Conservation (phyloP, 2,888 invertebrate species). For the Lasioglossum marginatum region DNA sequence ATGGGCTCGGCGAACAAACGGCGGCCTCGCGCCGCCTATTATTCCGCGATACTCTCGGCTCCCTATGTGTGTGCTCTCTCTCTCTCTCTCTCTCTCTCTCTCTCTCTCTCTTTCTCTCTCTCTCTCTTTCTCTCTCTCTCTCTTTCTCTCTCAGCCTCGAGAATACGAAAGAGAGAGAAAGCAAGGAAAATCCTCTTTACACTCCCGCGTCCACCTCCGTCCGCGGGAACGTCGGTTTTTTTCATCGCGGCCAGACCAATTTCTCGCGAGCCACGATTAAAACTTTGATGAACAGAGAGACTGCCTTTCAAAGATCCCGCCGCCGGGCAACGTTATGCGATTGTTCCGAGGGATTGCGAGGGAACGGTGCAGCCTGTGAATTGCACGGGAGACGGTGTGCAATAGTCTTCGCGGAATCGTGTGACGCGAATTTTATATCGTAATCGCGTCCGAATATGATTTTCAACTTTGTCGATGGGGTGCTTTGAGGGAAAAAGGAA, state of each 20-base stretch:
- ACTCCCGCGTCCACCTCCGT: conserved; percentile 1
- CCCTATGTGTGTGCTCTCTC: neutral
- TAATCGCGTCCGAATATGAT: neutral
- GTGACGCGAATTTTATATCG: neutral
- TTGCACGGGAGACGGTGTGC: neutral
- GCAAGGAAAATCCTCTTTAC: conserved; percentile 16
- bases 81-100: neutral
- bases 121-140: too few relatives aligned
- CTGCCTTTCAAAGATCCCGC: neutral
- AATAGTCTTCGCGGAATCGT: neutral
- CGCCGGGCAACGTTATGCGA: neutral
- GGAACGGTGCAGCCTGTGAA: neutral
- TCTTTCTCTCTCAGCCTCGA: neutral
- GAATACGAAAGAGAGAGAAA: neutral
- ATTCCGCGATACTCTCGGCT: conserved; percentile 47
- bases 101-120: too few relatives aligned
- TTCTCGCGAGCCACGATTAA: conserved; percentile 15
- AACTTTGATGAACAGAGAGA: neutral
- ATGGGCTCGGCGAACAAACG: conserved; percentile 49
- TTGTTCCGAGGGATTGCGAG: neutral
- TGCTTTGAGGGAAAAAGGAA: neutral
- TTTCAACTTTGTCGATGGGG: neutral
- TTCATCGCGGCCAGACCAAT: neutral
- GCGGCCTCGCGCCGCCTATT: conserved; percentile 40
- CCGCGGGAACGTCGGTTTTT: neutral